Conservation (phyloP, 2,113 vertebrate genomes). For the Todiramphus chloris region DNA sequence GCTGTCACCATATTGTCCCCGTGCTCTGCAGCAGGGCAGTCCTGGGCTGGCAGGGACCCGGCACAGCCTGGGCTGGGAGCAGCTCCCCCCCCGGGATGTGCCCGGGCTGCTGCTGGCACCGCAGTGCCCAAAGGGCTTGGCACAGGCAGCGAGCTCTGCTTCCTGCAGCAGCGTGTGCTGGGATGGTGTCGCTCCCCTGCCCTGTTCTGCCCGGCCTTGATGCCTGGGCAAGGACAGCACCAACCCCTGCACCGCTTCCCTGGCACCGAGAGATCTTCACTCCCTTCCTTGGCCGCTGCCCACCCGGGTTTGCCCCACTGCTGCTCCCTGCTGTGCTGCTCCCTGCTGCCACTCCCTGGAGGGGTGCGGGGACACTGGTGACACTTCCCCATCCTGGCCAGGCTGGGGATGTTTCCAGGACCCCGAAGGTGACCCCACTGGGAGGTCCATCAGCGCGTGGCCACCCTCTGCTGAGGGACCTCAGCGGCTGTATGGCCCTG, state of each 20-base stretch:
- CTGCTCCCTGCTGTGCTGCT: not conserved
- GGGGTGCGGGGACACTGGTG: accelerated
- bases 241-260: not conserved
- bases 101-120: accelerated
- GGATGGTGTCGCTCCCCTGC: not conserved
- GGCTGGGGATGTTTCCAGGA: not conserved
- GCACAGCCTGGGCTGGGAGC: not conserved
- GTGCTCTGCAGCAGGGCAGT: not conserved
- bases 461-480: not conserved
- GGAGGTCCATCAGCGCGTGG: accelerated
- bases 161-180: accelerated
- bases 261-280: not conserved
- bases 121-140: not conserved
- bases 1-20: not conserved
- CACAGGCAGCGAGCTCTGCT: not conserved
- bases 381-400: accelerated
- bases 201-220: not conserved
- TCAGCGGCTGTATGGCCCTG: not conserved
- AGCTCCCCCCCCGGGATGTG: not conserved
- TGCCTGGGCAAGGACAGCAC: not conserved
- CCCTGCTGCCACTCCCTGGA: not conserved
- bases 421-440: not conserved
- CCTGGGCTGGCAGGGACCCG: accelerated
- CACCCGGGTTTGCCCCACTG: accelerated
- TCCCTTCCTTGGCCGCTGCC: not conserved